Conservation (phyloP, 64 coral and sea anemone species). For the Porites lutea region DNA sequence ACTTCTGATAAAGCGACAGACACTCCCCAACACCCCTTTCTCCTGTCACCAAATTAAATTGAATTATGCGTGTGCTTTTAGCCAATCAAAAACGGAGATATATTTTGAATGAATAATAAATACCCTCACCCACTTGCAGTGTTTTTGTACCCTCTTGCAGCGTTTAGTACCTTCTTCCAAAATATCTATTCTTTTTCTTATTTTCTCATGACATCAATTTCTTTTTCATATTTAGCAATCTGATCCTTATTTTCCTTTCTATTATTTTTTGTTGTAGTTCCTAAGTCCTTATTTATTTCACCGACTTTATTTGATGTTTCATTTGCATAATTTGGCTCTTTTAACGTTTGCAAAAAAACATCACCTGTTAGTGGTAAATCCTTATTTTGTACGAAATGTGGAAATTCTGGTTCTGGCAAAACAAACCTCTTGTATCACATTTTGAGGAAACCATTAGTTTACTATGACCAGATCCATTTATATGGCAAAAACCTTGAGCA, state of each 20-base stretch:
- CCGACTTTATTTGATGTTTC: not conserved
- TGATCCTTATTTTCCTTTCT: conserved; percentile 6
- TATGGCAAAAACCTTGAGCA: conserved; percentile 42
- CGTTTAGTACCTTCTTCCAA: not conserved
- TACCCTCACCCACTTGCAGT: not conserved
- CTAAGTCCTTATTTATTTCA: conserved; percentile 5
- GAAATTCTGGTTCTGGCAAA: conserved; percentile 3
- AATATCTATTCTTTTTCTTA: conserved; percentile 3
- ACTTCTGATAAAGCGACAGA: too few species aligned
- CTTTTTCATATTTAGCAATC: conserved; percentile 2
- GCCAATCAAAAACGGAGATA: too few species aligned
- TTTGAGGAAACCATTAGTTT: not conserved
- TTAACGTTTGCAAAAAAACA: not conserved
- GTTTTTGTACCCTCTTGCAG: not conserved
- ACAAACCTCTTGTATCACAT: not conserved
- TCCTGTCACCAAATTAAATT: too few species aligned
- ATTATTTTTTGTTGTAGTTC: not conserved
- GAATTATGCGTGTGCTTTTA: too few species aligned
- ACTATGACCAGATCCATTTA: too few species aligned
- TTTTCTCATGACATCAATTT: not conserved
- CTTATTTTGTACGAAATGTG: not conserved
- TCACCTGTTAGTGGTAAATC: not conserved
- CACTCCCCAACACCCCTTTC: too few species aligned
- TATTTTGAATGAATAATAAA: too few species aligned
- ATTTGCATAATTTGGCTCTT: not conserved